Conservation (phyloP, 2,797 vertebrate genomes). For the Dendrocincla fuliginosa region DNA sequence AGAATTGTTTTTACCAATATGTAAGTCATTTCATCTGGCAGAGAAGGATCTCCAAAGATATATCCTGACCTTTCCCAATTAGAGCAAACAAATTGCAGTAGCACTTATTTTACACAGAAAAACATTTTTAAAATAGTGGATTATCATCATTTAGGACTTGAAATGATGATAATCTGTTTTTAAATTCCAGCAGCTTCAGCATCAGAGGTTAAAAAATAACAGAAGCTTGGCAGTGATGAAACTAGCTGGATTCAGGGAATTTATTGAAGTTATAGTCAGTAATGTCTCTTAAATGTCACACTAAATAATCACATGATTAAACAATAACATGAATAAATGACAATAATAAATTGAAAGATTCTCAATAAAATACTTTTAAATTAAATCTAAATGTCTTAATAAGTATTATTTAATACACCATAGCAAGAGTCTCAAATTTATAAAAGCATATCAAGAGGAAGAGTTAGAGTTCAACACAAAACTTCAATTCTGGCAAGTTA, state of each 20-base stretch:
- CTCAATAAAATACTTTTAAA: background rate
- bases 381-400: background rate
- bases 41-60: background rate
- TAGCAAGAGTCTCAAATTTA: background rate
- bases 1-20: background rate
- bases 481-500: background rate
- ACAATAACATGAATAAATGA: background rate
- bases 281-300: background rate
- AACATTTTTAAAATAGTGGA: background rate
- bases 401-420: background rate
- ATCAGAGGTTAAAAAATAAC: background rate
- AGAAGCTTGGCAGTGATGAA: background rate
- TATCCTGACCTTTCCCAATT: fast-evolving
- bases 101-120: background rate
- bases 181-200: background rate
- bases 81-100: background rate
- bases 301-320: background rate
- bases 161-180: background rate
- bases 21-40: background rate
- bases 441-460: background rate
- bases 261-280: background rate
- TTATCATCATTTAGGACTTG: background rate
- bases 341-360: background rate
- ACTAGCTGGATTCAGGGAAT: background rate
- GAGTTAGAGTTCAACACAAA: background rate